Evolutionary conservation across 2,113 vertebrate genomes (phyloP).

Genomic region (Taxidea taxus): DNA sequence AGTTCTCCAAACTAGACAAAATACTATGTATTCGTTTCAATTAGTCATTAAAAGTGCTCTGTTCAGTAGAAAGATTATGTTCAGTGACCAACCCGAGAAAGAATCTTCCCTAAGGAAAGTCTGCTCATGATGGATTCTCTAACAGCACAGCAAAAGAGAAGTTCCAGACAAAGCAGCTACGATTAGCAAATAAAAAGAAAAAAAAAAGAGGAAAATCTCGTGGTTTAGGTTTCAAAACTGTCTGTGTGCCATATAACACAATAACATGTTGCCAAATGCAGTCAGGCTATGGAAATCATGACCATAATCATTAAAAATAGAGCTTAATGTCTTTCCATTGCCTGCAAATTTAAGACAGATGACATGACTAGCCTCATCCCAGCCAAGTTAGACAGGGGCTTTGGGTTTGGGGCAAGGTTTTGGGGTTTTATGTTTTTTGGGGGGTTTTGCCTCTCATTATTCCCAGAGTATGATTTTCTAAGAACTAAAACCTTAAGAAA

Average conservation of each 20-base stretch:
- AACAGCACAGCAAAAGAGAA: slow-evolving; percentile 32
- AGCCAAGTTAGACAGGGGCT: not conserved
- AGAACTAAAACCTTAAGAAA: slow-evolving; percentile 59
- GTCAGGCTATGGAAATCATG: slow-evolving; percentile 47
- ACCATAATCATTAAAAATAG: slow-evolving; percentile 45
- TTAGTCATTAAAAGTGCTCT: not conserved
- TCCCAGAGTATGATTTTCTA: slow-evolving; percentile 69
- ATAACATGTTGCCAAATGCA: slow-evolving; percentile 52
- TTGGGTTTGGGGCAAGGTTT: not conserved
- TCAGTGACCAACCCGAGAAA: not conserved
- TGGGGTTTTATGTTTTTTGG: not conserved
- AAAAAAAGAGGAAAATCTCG: not conserved
- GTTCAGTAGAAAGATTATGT: not conserved
- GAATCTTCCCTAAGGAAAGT: slow-evolving; percentile 6
- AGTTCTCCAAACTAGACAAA: not conserved
- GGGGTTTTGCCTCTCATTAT: not conserved
- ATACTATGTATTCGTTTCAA: not conserved
- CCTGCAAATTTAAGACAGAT: slow-evolving; percentile 56
- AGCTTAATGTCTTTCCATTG: not conserved
- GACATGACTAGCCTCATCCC: slow-evolving; percentile 8
- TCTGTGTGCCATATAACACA: slow-evolving; percentile 21
- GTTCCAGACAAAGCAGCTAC: slow-evolving; percentile 33
- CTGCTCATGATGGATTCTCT: slow-evolving; percentile 4
- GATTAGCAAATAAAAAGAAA: slow-evolving; percentile 29
- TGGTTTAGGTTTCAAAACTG: slow-evolving; percentile 35